Evolutionary conservation across 2,113 vertebrate species (phyloP), one percentile per base, ranked within the genome.

Genomic region (Sinocyclocheilus grahami): DNA sequence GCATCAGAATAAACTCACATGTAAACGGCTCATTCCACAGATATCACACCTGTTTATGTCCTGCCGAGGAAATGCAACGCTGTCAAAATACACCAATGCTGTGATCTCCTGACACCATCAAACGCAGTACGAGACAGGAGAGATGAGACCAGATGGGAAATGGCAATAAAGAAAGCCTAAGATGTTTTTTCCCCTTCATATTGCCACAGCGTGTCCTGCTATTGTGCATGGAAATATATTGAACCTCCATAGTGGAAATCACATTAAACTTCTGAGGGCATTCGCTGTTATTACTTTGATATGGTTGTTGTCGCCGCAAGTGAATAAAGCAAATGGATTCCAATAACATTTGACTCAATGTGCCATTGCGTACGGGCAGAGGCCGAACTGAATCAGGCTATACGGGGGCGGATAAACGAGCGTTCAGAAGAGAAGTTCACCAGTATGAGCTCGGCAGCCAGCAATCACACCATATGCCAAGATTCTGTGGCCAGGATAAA

Each of bases 271-370:
- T 78, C 30, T 78, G 39, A 51, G 84, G 72, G 58, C 80, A 63
- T 39, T 63, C 51, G 6, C 46, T 16, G 82, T 89, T 89, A 83
- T 86, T 86, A 74, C 75, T 69, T 75, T 84, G 67, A 84, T 83
- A 79, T 81, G 48, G 78, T 80, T 82, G 62, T 71, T 82, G 78
- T 85, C 60, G 48, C 63, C 67, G 24, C 48, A 63, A 78, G 82
- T 79, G 85, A 87, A 55, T 69, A 72, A 67, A 86, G 60, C 78
- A 87, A 86, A 82, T 71, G 85, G 78, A 85, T 82, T 82, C 39
- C 82, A 72, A 86, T 71, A 75, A 86, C 78, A 51, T 39, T 82
- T 2, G 72, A 53, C 71, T 82, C 63, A 67, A 51, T 46, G 84
- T 69, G 67, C 63, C 53, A 69, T 42, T 60, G 18, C 1, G 7